A percentile compares a stretch with the other conserved stretches of the same genome.
Evolutionary conservation across 2,113 vertebrate genomes (phyloP).

Genomic region (Mastomys natalensis): DNA sequence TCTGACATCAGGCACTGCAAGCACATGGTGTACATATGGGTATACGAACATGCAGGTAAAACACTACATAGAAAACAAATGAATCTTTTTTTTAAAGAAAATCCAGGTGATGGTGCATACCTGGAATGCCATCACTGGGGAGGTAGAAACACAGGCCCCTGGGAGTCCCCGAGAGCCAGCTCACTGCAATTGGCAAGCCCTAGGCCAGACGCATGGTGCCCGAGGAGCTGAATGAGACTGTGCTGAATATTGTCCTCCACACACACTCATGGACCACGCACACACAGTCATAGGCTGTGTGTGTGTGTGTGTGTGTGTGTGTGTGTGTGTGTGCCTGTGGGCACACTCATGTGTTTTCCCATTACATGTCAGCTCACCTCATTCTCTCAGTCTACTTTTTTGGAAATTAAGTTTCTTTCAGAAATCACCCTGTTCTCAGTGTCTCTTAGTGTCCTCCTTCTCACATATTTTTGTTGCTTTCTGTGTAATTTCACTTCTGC

Average conservation of each 20-base stretch:
- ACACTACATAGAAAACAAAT: not conserved
- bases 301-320: no score
- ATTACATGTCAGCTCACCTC: not conserved
- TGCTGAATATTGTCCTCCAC: not conserved
- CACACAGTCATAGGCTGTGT: not conserved
- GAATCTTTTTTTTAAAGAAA: not conserved
- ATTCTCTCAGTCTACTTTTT: not conserved
- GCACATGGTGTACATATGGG: not conserved
- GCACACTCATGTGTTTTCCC: not conserved
- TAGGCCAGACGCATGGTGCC: not conserved
- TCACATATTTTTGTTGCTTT: not conserved
- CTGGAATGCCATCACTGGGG: not conserved
- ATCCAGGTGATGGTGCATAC: not conserved
- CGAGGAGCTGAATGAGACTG: not conserved
- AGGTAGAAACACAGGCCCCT: no score
- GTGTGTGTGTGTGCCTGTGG: no score
- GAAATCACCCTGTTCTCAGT: not conserved
- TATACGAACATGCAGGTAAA: not conserved
- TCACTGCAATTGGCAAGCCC: not conserved
- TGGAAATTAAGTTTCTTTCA: not conserved
- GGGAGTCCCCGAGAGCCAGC: not conserved
- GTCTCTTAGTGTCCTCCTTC: not conserved
- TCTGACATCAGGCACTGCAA: not conserved
- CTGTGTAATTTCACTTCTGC: not conserved
- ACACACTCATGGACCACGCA: no score